Percentiles rank a stretch among this genome's conserved stretches.
phyloP scores from a whole-genome alignment of 1,140 invertebrate species.

The Aphis craccivora region DNA sequence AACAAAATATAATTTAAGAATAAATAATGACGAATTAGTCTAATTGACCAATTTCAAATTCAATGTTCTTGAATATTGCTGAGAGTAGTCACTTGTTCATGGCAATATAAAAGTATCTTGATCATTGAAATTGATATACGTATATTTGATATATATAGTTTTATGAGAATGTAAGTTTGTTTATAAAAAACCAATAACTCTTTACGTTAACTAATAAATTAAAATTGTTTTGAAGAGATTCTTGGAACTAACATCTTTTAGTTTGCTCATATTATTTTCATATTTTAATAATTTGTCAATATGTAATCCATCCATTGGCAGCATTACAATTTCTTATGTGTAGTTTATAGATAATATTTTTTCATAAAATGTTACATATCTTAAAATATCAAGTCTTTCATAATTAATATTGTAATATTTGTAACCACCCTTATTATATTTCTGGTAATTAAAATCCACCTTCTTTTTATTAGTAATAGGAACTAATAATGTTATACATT shows the following conservation, averaged over 20 bases:
- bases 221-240: neutral
- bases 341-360: neutral
- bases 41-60: neutral
- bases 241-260: neutral
- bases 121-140: neutral
- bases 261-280: neutral
- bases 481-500: neutral
- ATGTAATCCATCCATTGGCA: neutral
- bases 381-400: neutral
- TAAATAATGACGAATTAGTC: neutral
- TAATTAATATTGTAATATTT: neutral
- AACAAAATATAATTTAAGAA: neutral
- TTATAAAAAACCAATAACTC: neutral
- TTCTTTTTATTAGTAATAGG: neutral
- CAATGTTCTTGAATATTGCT: neutral
- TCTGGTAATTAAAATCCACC: neutral
- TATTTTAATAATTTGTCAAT: neutral
- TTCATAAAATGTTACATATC: neutral
- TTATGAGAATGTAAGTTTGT: neutral
- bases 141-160: neutral
- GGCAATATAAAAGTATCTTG: neutral
- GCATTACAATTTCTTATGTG: neutral
- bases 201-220: neutral
- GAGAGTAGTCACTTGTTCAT: neutral
- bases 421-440: neutral